Conservation (phyloP, 2,113 vertebrate genomes). For the Stegastes partitus region DNA sequence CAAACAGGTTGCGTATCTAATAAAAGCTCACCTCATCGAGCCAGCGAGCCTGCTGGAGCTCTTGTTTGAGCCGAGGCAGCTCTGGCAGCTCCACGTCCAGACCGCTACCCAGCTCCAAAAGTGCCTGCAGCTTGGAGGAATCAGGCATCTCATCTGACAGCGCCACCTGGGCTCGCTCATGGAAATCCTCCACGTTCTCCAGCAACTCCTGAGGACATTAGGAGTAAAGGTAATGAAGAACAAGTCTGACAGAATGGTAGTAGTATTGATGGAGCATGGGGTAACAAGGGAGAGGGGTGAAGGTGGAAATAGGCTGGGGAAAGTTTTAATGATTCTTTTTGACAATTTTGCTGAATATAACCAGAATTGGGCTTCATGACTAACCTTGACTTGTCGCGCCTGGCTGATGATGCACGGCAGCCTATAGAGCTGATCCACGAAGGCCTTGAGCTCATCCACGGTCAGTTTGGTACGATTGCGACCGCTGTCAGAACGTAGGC, state of each 20-base stretch:
- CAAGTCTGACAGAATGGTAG: background rate
- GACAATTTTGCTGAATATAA: background rate
- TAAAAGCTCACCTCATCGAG: slow-evolving; percentile 90
- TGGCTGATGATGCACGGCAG: slow-evolving; percentile 96
- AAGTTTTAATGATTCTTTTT: background rate
- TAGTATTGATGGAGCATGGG: too few relatives aligned
- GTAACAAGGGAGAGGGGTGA: too few relatives aligned
- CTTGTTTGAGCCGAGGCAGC: slow-evolving; percentile 93
- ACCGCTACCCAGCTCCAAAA: slow-evolving; percentile 94
- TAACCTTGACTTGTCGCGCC: slow-evolving; percentile 94
- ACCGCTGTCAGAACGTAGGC: slow-evolving; percentile 87
- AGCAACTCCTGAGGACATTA: slow-evolving; percentile 90
- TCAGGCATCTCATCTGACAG: slow-evolving; percentile 94
- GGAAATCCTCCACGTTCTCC: slow-evolving; percentile 97
- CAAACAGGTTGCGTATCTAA: background rate
- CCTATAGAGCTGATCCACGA: slow-evolving; percentile 95
- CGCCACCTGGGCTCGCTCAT: slow-evolving; percentile 94
- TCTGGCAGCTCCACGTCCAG: slow-evolving; percentile 97
- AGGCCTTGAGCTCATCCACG: slow-evolving; percentile 97
- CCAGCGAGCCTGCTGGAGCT: slow-evolving; percentile 97
- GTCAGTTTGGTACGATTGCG: slow-evolving; percentile 94
- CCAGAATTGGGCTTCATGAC: background rate
- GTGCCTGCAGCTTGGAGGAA: slow-evolving; percentile 93
- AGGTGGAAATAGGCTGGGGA: too few relatives aligned
- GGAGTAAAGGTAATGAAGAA: background rate